Evolutionary conservation across 2,113 vertebrate species (phyloP).

Genomic region (Melierax canorus): DNA sequence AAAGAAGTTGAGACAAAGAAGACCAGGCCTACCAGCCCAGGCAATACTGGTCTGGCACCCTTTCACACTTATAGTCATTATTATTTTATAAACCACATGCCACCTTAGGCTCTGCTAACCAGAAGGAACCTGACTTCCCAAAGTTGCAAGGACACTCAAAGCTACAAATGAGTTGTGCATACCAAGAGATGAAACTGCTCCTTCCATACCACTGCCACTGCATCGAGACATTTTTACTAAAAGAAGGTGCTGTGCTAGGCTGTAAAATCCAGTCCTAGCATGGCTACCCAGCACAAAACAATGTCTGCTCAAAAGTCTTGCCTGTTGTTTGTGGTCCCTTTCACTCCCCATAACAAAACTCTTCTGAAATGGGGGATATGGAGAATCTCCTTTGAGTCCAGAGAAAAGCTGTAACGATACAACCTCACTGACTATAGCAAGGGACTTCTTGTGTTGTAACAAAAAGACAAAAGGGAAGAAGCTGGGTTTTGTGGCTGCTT

Average conservation of each 20-base stretch:
- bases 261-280: not conserved
- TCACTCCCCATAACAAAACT: not conserved
- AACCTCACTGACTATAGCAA: not conserved
- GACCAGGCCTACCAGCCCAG: not conserved
- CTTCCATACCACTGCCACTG: not conserved
- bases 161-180: not conserved
- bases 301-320: not conserved
- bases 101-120: not conserved
- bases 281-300: not conserved
- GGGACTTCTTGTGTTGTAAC: not conserved
- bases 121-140: not conserved
- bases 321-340: not conserved
- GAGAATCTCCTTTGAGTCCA: not conserved
- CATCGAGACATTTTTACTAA: not conserved
- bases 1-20: not conserved
- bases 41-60: not conserved
- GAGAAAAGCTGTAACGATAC: not conserved
- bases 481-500: not conserved
- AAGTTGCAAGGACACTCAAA: not conserved
- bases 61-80: not conserved
- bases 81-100: not conserved
- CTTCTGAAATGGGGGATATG: not conserved
- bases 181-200: not conserved
- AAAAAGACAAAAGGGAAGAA: not conserved
- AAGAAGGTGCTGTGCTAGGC: not conserved